These are phyloP conservation scores for Dryomyza anilis DNA, from an alignment of 2,888 invertebrate genomes.

Conservation along the genomic window DNA sequence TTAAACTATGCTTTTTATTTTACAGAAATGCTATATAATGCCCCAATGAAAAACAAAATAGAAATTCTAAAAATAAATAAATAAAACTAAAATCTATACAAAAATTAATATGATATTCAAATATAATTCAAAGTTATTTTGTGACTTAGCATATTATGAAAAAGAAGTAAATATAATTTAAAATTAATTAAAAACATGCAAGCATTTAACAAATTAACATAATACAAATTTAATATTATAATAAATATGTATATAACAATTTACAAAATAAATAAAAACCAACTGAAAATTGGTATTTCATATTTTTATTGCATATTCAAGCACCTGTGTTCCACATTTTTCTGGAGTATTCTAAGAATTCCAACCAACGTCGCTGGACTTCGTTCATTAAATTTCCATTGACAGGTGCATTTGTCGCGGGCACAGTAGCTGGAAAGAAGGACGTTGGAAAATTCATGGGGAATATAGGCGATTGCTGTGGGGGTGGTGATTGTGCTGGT, in stretches of 20 bases:
- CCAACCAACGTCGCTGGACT: slow-evolving; percentile 9
- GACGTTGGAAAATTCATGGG: not conserved
- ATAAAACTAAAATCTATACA: not conserved
- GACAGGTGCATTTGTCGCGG: too few species aligned
- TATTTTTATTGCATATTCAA: not conserved
- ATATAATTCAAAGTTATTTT: not conserved
- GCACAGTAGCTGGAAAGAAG: not conserved
- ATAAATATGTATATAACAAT: not conserved
- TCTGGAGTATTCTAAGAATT: slow-evolving; percentile 18
- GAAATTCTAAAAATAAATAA: not conserved
- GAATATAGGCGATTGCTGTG: not conserved
- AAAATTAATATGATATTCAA: not conserved
- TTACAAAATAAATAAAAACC: not conserved
- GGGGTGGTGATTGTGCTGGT: too few species aligned
- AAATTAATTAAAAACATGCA: not conserved
- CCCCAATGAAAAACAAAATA: not conserved
- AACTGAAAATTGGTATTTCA: not conserved
- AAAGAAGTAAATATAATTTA: not conserved
- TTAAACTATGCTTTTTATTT: not conserved
- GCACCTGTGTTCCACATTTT: not conserved
- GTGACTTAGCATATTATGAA: not conserved
- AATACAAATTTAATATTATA: not conserved
- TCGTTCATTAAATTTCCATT: not conserved
- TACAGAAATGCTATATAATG: not conserved
- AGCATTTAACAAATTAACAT: not conserved